Evolutionary conservation across 2,797 vertebrate species (phyloP).

Genomic region (Tauraco hartlaubi): DNA sequence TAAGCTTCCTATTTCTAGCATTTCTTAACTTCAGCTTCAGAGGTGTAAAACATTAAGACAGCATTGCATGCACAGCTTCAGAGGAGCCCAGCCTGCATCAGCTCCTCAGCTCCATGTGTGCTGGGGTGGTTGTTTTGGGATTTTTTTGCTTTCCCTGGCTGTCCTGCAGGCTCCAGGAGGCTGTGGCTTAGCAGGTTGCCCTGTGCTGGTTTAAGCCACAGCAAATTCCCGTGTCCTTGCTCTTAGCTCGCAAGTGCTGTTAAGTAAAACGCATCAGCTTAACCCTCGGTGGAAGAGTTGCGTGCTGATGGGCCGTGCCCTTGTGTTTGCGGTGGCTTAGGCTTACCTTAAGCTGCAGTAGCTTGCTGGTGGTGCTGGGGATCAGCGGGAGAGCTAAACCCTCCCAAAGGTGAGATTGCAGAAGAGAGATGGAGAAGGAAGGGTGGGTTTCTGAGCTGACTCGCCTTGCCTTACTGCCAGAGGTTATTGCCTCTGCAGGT

Average conservation of each 20-base stretch:
- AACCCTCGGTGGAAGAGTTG: neutral
- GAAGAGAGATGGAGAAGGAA: neutral
- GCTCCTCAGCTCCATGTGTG: neutral
- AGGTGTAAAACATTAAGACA: neutral
- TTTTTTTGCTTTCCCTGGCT: neutral
- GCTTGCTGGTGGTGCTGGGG: neutral
- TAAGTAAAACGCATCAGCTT: slow-evolving; percentile 46
- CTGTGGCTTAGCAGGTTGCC: slow-evolving; percentile 6
- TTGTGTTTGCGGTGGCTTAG: neutral
- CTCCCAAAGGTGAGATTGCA: neutral
- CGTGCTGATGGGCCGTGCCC: neutral
- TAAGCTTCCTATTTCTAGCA: neutral
- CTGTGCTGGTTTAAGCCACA: neutral
- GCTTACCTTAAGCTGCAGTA: neutral
- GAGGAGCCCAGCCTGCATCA: neutral
- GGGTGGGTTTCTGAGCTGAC: neutral
- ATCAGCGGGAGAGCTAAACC: neutral
- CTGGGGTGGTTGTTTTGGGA: neutral
- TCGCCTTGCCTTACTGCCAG: neutral
- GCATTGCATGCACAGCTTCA: neutral
- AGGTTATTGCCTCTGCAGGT: neutral
- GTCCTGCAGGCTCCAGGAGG: neutral
- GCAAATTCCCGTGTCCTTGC: slow-evolving; percentile 7
- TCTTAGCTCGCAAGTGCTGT: slow-evolving; percentile 23
- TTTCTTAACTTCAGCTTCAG: slow-evolving; percentile 13